phyloP scores from a whole-genome alignment of 2,113 vertebrate species.

The Eulacestoma nigropectus region DNA sequence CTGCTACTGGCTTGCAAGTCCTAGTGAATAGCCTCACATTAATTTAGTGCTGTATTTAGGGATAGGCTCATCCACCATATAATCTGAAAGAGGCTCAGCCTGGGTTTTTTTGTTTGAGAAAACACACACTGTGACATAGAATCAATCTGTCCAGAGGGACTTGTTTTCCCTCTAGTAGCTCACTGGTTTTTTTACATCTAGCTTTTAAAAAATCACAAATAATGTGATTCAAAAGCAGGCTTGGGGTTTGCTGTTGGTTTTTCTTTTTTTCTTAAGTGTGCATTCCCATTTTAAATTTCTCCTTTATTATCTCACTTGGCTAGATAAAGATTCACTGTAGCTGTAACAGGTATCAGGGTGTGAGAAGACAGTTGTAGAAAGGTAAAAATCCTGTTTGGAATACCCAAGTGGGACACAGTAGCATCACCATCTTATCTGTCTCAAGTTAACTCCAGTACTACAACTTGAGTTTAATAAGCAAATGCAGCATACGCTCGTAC shows the following conservation, averaged over 20 bases:
- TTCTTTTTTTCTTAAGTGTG: neutral
- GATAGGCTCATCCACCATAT: neutral
- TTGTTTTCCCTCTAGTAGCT: neutral
- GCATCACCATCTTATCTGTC: neutral
- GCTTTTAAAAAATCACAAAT: neutral
- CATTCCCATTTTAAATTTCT: neutral
- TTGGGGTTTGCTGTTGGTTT: neutral
- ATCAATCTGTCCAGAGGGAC: neutral
- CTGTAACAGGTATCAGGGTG: neutral
- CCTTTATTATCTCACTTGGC: neutral
- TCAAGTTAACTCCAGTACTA: neutral
- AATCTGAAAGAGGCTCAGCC: neutral
- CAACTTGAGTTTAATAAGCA: neutral
- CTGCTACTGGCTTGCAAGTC: neutral
- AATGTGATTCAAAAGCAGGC: neutral
- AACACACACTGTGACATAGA: neutral
- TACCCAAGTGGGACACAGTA: neutral
- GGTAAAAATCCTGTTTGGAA: neutral
- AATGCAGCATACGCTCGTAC: fast-evolving
- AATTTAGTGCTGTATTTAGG: neutral
- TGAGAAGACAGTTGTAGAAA: neutral
- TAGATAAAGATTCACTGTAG: neutral
- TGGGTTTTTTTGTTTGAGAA: neutral
- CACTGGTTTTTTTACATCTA: neutral
- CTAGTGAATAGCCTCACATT: neutral